Base-by-base conservation (phyloP, 2,113 vertebrate genomes). In the Genyomyrus donnyi region DNA sequence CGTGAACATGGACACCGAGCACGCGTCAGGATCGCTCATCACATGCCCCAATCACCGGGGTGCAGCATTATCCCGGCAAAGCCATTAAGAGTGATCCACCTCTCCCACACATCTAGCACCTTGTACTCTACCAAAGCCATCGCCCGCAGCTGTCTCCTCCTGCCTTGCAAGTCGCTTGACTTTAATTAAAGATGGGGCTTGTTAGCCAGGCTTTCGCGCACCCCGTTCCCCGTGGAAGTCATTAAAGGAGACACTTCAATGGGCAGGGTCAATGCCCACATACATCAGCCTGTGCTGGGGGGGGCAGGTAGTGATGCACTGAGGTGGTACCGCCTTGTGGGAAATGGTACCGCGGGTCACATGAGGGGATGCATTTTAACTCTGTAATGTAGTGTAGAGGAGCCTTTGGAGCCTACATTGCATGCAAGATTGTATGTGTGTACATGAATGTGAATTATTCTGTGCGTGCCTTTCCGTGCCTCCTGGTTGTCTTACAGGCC, bases 181-280 rank as follows among this genome's bases (percentile, higher is more conserved):
- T 77, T 45, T 88, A 87, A 88, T 90, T 90, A 90, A 52, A 80
- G 90, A 56, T 74, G 46, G 45, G 48, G 35, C 85, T 88, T 80
- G 85, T 90, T 90, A 90, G 58, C 27, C 31, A 7, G 49, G 45
- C 74, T 49, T 84, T 74, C 56, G 2, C 10, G 3, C 39, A 31
- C 90, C 50, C 21, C 0, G 70, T 48, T 88, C 87, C 70, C 87
- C 15, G 19, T 58, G 70, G 87, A 74, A 13, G 74, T 90, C 87
- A 62, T 90, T 88, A 90, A 66, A 90, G n/a, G 87, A 88, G 85
- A 19, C 85, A 77, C 56, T 90, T 85, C 39, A 50, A 8, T n/a
- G 48, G 46, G 52, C 80, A 45, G 77, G 89, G 89, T 39, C 80
- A 62, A 39, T 9, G 21, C 48, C 85, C 35, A 85, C 89, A 48